These are phyloP conservation scores for Frankliniella fusca DNA, from an alignment of 2,888 invertebrate species.

Conservation along the genomic window DNA sequence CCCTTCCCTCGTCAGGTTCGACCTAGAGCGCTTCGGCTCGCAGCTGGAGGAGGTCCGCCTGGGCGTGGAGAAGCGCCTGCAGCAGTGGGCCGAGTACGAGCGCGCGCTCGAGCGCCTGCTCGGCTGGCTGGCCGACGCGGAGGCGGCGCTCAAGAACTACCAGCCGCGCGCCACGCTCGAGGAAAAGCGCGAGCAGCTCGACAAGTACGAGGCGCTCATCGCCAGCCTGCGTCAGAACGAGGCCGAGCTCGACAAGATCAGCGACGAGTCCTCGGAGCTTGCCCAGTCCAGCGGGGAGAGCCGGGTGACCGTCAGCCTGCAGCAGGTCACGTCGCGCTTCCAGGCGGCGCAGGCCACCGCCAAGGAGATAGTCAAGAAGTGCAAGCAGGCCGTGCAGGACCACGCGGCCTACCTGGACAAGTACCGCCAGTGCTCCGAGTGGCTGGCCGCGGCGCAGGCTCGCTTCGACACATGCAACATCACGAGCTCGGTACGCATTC, in stretches of 20 bases:
- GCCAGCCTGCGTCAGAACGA: slow-evolving; percentile 73
- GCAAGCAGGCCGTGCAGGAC: slow-evolving; percentile 80
- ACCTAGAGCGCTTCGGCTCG: slow-evolving; percentile 75
- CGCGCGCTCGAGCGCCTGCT: slow-evolving; percentile 75
- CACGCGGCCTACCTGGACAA: slow-evolving; percentile 76
- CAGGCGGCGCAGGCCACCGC: slow-evolving; percentile 84
- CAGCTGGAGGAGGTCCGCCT: slow-evolving; percentile 73
- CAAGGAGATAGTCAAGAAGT: slow-evolving; percentile 86
- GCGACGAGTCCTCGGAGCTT: slow-evolving; percentile 78
- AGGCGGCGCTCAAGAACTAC: slow-evolving; percentile 79
- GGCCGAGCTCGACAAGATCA: slow-evolving; percentile 78
- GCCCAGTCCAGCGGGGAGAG: slow-evolving; percentile 81
- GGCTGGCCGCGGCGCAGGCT: slow-evolving; percentile 70
- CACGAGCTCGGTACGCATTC: slow-evolving; percentile 27
- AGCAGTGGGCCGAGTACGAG: slow-evolving; percentile 90
- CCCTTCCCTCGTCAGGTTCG: slow-evolving; percentile 58
- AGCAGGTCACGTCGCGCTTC: slow-evolving; percentile 84
- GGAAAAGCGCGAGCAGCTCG: slow-evolving; percentile 85
- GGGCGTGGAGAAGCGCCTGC: slow-evolving; percentile 75
- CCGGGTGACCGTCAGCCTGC: slow-evolving; percentile 79
- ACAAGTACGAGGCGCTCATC: slow-evolving; percentile 76
- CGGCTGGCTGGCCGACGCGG: slow-evolving; percentile 80
- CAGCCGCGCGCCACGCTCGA: slow-evolving; percentile 76
- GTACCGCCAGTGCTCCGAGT: slow-evolving; percentile 76
- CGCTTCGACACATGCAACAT: slow-evolving; percentile 65